Base-by-base conservation (phyloP, 2,888 invertebrate genomes). In the Herminia tarsipennalis region DNA sequence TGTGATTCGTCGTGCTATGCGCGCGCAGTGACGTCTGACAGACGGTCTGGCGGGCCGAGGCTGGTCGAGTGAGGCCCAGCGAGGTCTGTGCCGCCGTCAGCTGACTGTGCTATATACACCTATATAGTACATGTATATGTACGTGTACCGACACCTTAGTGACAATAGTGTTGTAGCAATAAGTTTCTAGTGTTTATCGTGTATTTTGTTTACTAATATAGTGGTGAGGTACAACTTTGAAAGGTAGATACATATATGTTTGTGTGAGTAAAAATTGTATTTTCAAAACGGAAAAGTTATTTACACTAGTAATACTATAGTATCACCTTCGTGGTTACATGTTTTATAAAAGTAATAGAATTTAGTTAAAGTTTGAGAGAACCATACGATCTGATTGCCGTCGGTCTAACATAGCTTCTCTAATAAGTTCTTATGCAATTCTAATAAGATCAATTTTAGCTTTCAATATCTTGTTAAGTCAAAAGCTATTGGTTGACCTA, bases 21-120 rank as follows among this genome's bases (percentile, higher is more conserved):
- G 56, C 68, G 67, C 83, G 87, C 85, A 86, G 83, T 47, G 34
- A 13, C 30, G 32, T 79, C 81, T 85, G 82, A 76, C 49, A 71
- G 66, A 47, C 50, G 34, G 13, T 43, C 46, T 36, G 40, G 13
- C 24, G 35, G n/a, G 9, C 16, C 13, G 40, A 40, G 68, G 44
- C 50, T 29, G 46, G 42, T 46, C 48, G 56, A 54, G 66, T 67
- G 69, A 45, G 57, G 46, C 44, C 50, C 44, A 37, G 42, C 30
- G 45, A 50, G 49, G 40, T 38, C 37, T 44, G 56, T 50, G 55
- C 55, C 51, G 43, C 34, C 58, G 61, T 73, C 66, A 65, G 75
- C 69, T 68, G 72, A 71, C 71, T 70, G 73, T 67, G 56, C 53
- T 43, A 48, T 47, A 44, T 50, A 50, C 47, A 42, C 30, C 46